A percentile compares a stretch with the other conserved stretches of the same genome.
phyloP scores from a whole-genome alignment of 2,113 vertebrate species.

The Condylura cristata region DNA sequence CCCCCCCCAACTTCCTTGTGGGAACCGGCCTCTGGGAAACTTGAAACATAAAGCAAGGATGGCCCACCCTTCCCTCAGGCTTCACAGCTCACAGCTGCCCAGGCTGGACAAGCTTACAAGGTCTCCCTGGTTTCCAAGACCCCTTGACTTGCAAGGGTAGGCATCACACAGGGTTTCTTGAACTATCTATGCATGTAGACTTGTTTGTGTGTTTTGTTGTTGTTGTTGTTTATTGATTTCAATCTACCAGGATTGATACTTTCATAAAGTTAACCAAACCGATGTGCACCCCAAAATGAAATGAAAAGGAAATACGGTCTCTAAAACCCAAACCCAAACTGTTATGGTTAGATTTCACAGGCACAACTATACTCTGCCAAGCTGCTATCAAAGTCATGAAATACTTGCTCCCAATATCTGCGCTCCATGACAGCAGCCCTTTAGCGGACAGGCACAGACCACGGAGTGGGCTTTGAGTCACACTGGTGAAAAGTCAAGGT shows the following conservation, averaged over 20 bases:
- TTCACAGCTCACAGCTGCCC: fast-evolving
- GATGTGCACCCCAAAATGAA: constrained; percentile 41
- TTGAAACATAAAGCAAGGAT: neutral
- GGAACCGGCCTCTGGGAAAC: neutral
- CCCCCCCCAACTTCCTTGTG: neutral
- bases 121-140: neutral
- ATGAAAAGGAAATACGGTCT: constrained; percentile 21
- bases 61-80: neutral
- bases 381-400: neutral
- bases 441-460: neutral
- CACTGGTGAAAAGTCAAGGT: neutral
- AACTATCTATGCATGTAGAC: neutral
- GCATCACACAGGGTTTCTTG: neutral
- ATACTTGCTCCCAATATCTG: constrained; percentile 21
- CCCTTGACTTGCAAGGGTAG: neutral
- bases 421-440: neutral
- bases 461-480: neutral
- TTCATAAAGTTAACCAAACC: constrained; percentile 34
- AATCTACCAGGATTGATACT: neutral
- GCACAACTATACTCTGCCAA: neutral
- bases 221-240: constrained; percentile 53
- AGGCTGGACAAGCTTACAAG: neutral
- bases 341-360: constrained; percentile 29
- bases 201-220: neutral
- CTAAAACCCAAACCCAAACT: constrained; percentile 34